These are phyloP conservation scores for Caenorhabditis macrosperma DNA, from an alignment of 2,888 invertebrate species.

Conservation along the genomic window DNA sequence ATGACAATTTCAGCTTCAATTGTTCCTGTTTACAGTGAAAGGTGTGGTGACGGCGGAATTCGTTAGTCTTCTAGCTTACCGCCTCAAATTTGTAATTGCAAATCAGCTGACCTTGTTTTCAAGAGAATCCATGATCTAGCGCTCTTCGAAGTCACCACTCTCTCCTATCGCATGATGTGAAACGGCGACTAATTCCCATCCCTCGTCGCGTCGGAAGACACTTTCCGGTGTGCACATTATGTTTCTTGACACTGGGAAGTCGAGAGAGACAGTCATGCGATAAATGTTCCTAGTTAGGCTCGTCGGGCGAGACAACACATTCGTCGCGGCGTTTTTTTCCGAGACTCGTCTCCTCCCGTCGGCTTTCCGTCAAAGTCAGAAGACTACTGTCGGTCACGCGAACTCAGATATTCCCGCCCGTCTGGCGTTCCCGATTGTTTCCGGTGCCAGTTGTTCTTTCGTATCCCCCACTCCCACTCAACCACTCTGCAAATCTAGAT, in stretches of 20 bases:
- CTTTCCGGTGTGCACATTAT: conserved; percentile 56
- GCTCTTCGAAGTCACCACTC: no score
- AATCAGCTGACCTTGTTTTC: neutral
- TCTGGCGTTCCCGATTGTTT: conserved; percentile 30
- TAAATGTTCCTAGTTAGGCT: conserved; percentile 58
- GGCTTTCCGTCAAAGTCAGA: neutral
- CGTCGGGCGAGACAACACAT: conserved; percentile 27
- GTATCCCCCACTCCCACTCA: neutral
- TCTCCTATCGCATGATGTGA: no score
- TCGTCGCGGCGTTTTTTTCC: neutral
- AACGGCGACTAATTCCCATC: conserved; percentile 40
- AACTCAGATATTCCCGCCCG: conserved; percentile 43
- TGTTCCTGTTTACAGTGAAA: conserved; percentile 1
- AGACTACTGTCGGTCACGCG: conserved; percentile 59
- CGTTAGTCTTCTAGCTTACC: neutral
- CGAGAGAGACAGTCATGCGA: conserved; percentile 40
- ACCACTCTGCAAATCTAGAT: no score
- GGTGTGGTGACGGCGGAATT: neutral
- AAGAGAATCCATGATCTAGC: no score
- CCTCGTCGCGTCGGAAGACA: conserved; percentile 29
- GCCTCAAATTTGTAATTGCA: neutral
- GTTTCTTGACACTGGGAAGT: conserved; percentile 35
- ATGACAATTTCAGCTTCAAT: no score
- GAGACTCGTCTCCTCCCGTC: no score
- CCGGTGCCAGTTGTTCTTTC: conserved; percentile 4